These are phyloP conservation scores for Drosophila acutilabella DNA, from an alignment of 2,888 invertebrate species.

Conservation along the genomic window DNA sequence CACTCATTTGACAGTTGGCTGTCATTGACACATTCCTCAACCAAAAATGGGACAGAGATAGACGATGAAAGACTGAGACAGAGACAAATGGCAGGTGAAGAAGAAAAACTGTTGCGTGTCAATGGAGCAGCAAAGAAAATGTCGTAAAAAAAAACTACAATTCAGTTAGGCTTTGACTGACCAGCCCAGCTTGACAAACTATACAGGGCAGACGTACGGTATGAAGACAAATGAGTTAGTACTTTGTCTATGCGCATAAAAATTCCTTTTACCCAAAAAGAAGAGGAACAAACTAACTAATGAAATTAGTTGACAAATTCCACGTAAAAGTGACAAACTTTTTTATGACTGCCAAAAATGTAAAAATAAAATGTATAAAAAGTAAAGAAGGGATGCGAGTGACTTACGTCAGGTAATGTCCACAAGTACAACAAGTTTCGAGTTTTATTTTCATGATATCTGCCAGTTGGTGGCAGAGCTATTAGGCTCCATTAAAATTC, in stretches of 20 bases:
- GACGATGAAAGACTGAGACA: neutral
- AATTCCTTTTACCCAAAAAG: neutral
- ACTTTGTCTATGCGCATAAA: constrained; percentile 14
- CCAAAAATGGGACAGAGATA: neutral
- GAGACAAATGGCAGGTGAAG: neutral
- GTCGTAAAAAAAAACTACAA: constrained; percentile 22
- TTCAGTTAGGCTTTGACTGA: constrained; percentile 12
- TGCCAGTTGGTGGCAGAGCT: constrained; percentile 38
- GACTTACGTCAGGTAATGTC: constrained; percentile 46
- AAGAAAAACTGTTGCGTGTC: constrained; percentile 64
- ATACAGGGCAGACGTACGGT: neutral
- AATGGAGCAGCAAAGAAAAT: constrained; percentile 14
- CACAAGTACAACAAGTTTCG: neutral
- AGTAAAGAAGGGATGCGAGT: constrained; percentile 19
- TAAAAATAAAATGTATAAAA: constrained; percentile 22
- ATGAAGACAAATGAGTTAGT: constrained; percentile 48
- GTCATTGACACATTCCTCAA: constrained; percentile 56
- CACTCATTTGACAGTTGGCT: constrained; percentile 73
- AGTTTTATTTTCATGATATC: constrained; percentile 31
- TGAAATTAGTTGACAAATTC: constrained; percentile 48
- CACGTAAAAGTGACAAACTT: constrained; percentile 37
- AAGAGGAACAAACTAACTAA: constrained; percentile 3
- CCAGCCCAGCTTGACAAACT: constrained; percentile 34
- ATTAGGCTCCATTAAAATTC: constrained; percentile 66
- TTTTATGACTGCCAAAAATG: constrained; percentile 56